Conservation (phyloP, 1,140 invertebrate genomes). For the Leptestheria dahalacensis region DNA sequence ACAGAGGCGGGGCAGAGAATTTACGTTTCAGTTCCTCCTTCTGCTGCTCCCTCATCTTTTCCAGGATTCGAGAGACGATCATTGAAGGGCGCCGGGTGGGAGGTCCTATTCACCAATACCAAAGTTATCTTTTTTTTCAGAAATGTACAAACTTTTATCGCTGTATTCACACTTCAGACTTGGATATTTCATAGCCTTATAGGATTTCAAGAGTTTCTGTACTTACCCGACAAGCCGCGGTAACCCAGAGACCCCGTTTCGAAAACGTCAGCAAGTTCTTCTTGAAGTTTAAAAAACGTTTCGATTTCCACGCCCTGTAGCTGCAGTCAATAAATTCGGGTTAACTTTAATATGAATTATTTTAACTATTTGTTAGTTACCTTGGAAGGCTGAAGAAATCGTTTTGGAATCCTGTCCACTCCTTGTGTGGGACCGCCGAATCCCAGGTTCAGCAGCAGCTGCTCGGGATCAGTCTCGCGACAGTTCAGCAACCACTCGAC, state of each 20-base stretch:
- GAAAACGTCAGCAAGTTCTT: neutral
- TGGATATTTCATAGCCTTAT: no score
- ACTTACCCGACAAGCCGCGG: neutral
- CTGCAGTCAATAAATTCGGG: neutral
- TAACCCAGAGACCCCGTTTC: slow-evolving; percentile 6
- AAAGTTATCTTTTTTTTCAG: neutral
- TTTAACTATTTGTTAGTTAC: neutral
- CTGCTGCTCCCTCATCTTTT: neutral
- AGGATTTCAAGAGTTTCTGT: no score
- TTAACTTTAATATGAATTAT: neutral
- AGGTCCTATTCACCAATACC: neutral
- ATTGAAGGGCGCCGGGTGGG: slow-evolving; percentile 2
- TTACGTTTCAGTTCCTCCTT: neutral
- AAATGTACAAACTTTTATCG: neutral
- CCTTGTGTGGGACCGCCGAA: slow-evolving; percentile 4
- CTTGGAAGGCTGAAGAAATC: slow-evolving; percentile 3
- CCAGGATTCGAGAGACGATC: neutral
- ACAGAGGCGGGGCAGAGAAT: neutral
- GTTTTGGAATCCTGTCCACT: neutral
- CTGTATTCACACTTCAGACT: no score
- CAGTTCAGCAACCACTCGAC: neutral
- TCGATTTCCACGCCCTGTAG: slow-evolving; percentile 4
- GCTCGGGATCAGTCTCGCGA: neutral
- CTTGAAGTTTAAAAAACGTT: neutral
- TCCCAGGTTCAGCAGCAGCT: neutral